phyloP scores from a whole-genome alignment of 2,888 invertebrate species.

The Meteorus cinctellus region DNA sequence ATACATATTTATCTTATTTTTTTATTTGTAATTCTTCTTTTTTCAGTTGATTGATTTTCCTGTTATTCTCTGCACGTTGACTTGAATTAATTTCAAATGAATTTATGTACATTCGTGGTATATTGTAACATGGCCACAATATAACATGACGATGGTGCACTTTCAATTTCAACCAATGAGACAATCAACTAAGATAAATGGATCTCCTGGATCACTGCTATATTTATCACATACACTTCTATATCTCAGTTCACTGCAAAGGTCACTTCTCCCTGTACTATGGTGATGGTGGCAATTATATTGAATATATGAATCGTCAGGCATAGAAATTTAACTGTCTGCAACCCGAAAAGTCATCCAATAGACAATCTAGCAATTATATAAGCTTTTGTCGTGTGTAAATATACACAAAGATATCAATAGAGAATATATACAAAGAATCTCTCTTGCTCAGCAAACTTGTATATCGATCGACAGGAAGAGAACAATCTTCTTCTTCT shows the following conservation, averaged over 20 bases:
- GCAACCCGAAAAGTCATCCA: neutral
- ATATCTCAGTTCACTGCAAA: neutral
- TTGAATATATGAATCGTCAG: slow-evolving; percentile 1
- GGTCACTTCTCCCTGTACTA: neutral
- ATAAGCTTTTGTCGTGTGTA: neutral
- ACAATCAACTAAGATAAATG: slow-evolving; percentile 13
- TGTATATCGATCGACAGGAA: slow-evolving; percentile 42
- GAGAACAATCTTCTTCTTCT: slow-evolving; percentile 37
- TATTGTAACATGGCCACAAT: neutral
- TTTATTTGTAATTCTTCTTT: neutral
- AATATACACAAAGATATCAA: slow-evolving; percentile 14
- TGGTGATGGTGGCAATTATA: slow-evolving; percentile 1
- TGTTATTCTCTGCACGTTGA: neutral
- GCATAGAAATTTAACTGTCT: neutral
- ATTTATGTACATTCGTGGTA: neutral
- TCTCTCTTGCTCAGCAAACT: slow-evolving; percentile 16
- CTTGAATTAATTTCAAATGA: slow-evolving; percentile 5
- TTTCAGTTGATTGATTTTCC: slow-evolving; percentile 3
- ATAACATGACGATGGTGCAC: neutral
- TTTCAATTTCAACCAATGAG: slow-evolving; percentile 14
- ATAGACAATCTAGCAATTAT: slow-evolving; percentile 37
- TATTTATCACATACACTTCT: neutral
- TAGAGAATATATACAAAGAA: neutral
- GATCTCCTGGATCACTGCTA: slow-evolving; percentile 10
- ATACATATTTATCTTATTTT: neutral